Evolutionary conservation across 1,140 invertebrate genomes (phyloP).

Genomic region (Drosophila punjabiensis): DNA sequence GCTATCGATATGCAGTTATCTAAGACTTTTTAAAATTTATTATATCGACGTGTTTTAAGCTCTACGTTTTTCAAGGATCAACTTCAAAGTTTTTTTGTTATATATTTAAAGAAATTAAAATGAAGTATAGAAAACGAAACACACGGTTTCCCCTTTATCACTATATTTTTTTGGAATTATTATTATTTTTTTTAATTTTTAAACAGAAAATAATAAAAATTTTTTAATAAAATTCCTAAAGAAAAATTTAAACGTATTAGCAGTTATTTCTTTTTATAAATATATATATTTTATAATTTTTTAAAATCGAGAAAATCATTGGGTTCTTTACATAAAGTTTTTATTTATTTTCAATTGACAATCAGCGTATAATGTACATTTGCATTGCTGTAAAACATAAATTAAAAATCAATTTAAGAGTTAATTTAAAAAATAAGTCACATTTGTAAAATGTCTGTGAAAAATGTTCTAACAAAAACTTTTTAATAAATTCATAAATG

Average conservation of each 20-base stretch:
- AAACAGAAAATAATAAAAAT: neutral
- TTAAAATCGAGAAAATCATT: neutral
- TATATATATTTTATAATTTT: no score
- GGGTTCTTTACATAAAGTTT: neutral
- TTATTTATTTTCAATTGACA: slow-evolving; percentile 9
- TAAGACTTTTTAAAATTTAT: neutral
- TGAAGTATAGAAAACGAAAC: no score
- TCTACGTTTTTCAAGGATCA: neutral
- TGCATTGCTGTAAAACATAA: neutral
- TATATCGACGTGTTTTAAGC: neutral
- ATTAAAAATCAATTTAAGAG: neutral
- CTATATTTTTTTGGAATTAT: no score
- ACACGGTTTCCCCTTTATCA: no score
- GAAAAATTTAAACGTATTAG: no score
- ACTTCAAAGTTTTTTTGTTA: neutral
- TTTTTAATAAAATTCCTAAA: no score
- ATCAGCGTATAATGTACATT: slow-evolving; percentile 6
- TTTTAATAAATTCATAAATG: neutral
- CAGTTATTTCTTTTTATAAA: no score
- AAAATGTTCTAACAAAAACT: neutral
- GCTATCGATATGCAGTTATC: neutral
- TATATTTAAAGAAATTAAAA: no score
- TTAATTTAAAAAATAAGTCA: neutral
- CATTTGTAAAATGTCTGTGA: neutral
- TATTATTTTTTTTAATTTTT: no score